phyloP scores from a whole-genome alignment of 1,140 invertebrate genomes.

The Drosophila watanabei region DNA sequence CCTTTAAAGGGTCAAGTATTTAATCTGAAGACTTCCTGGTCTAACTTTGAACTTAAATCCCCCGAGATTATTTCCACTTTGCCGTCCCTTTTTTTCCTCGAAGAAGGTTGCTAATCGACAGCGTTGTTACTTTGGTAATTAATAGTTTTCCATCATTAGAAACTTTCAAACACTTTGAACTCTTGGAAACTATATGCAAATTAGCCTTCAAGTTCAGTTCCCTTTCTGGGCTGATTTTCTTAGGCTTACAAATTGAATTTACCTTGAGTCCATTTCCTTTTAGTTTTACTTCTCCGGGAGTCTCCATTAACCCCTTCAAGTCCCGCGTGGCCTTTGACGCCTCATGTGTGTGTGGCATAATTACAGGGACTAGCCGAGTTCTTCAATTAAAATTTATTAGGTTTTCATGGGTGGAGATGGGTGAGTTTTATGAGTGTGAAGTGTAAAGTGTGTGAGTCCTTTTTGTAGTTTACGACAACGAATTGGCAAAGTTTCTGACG shows the following conservation, averaged over 20 bases:
- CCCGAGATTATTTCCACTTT: background rate
- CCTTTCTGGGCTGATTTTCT: conserved; percentile 58
- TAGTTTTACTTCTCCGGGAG: background rate
- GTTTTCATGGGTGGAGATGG: conserved; percentile 19
- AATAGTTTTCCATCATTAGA: conserved; percentile 60
- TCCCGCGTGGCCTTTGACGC: conserved; percentile 46
- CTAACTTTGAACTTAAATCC: background rate
- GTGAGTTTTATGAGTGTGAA: background rate
- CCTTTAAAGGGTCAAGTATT: background rate
- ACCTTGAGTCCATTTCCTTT: conserved; percentile 32
- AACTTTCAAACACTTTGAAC: conserved; percentile 74
- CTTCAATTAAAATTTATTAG: conserved; percentile 66
- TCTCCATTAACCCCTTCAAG: conserved; percentile 23
- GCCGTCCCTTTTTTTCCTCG: background rate
- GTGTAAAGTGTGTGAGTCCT: conserved; percentile 16
- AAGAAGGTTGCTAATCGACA: conserved; percentile 35
- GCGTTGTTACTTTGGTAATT: conserved; percentile 56
- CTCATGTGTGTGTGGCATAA: conserved; percentile 73
- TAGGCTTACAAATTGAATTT: conserved; percentile 67
- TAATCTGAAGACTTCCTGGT: background rate
- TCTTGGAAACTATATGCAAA: conserved; percentile 73
- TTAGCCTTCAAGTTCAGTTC: conserved; percentile 44
- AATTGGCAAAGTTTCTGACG: conserved; percentile 17
- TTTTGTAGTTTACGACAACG: conserved; percentile 45
- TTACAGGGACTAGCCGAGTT: conserved; percentile 55